Percentiles rank a stretch among this genome's conserved stretches.
Conservation (phyloP, 2,113 vertebrate genomes). For the Steatornis caripensis region DNA sequence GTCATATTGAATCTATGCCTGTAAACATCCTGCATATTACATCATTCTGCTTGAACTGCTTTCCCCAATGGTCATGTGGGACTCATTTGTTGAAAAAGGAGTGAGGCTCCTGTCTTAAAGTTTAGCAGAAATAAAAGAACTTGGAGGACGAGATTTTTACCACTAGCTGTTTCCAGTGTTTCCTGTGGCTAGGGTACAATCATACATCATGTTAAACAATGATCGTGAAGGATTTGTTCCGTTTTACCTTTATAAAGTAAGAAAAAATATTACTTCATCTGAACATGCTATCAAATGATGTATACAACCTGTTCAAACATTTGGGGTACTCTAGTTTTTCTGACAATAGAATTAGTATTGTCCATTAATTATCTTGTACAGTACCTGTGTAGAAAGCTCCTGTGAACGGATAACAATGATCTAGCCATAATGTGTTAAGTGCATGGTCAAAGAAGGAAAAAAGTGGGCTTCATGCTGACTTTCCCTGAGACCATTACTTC, state of each 20-base stretch:
- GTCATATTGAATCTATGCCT: not conserved
- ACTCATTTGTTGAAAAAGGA: not conserved
- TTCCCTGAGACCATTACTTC: not conserved
- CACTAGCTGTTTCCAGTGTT: not conserved
- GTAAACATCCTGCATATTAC: slow-evolving; percentile 29
- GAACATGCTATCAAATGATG: not conserved
- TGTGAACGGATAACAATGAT: not conserved
- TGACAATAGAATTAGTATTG: not conserved
- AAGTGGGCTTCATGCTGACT: not conserved
- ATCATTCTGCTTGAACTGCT: not conserved
- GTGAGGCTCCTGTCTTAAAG: not conserved
- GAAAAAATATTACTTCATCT: not conserved
- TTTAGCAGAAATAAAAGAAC: not conserved
- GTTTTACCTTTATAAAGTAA: not conserved
- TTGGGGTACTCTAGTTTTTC: not conserved
- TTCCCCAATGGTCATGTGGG: not conserved
- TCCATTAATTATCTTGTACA: not conserved
- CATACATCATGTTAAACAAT: not conserved
- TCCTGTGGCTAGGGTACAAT: not conserved
- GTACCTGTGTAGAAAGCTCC: not conserved
- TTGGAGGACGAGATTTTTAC: not conserved
- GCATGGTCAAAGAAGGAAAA: not conserved
- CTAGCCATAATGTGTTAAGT: not conserved
- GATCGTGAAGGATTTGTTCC: not conserved
- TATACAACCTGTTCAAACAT: not conserved